Evolutionary conservation across 2,888 invertebrate genomes (phyloP).

Genomic region (Lydus trimaculatus): DNA sequence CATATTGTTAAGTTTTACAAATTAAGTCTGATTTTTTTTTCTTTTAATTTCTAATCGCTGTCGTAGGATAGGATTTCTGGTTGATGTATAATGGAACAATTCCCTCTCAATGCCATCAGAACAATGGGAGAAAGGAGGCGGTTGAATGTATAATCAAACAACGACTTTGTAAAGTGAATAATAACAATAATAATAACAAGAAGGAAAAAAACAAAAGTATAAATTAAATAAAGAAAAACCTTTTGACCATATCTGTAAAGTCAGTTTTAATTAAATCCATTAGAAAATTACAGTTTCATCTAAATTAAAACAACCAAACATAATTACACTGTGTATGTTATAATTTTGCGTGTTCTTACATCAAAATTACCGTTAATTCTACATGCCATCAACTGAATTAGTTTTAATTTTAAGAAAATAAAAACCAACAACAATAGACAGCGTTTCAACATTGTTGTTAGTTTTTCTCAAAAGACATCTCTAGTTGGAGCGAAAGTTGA

Average conservation of each 20-base stretch:
- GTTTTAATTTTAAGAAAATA: background rate
- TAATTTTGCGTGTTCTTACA: background rate
- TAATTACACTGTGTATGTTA: background rate
- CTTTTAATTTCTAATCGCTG: background rate
- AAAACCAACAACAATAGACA: background rate
- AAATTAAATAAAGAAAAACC: background rate
- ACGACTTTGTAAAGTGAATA: background rate
- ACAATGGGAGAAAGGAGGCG: constrained; percentile 16
- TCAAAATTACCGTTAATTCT: background rate
- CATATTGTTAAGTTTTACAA: background rate
- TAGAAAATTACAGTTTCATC: background rate
- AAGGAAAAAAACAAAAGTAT: background rate
- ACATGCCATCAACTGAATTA: background rate
- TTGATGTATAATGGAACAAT: constrained; percentile 8
- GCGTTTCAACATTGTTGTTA: background rate
- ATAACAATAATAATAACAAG: background rate
- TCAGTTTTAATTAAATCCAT: background rate
- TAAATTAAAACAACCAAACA: background rate
- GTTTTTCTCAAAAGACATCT: constrained; percentile 1
- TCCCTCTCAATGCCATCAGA: constrained; percentile 6
- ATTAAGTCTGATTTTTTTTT: background rate
- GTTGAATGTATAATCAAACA: constrained; percentile 2
- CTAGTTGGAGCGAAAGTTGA: constrained; percentile 8
- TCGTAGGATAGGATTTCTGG: constrained; percentile 12
- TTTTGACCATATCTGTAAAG: background rate